Percentiles rank a stretch among this genome's conserved stretches.
phyloP scores from a whole-genome alignment of 1,140 invertebrate species.

The Papilio helenus region DNA sequence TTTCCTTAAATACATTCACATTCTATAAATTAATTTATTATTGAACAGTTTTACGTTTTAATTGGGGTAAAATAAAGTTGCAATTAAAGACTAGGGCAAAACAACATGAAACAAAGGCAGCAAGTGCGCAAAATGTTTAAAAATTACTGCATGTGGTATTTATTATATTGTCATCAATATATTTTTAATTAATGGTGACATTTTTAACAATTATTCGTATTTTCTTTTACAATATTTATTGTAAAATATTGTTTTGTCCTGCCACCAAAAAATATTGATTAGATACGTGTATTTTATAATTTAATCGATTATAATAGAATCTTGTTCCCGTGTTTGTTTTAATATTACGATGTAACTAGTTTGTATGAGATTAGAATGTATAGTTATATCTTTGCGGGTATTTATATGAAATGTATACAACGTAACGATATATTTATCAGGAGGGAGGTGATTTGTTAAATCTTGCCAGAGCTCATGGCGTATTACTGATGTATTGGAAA shows the following conservation, averaged over 20 bases:
- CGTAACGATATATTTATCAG: constrained; percentile 61
- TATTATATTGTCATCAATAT: constrained; percentile 1
- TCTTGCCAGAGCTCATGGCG: constrained; percentile 72
- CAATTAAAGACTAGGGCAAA: background rate
- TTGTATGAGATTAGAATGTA: constrained; percentile 75
- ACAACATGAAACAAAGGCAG: background rate
- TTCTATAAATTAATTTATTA: background rate
- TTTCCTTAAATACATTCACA: background rate
- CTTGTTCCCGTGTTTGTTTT: constrained; percentile 45
- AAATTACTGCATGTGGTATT: background rate
- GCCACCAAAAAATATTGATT: constrained; percentile 21
- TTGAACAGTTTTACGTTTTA: background rate
- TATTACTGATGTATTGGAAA: constrained; percentile 70
- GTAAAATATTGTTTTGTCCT: constrained; percentile 21
- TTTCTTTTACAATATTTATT: constrained; percentile 17
- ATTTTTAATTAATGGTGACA: background rate
- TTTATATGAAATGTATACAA: constrained; percentile 69
- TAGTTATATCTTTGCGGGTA: constrained; percentile 69
- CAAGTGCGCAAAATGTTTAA: constrained; percentile 8
- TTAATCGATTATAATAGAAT: background rate
- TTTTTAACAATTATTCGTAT: constrained; percentile 19
- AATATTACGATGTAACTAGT: constrained; percentile 65
- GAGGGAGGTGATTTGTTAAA: constrained; percentile 64
- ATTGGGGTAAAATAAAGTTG: background rate
- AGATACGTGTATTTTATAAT: background rate